Evolutionary conservation across 2,797 vertebrate genomes (phyloP), one percentile per base, ranked within the genome.

Genomic region (Galaxias olidus): DNA sequence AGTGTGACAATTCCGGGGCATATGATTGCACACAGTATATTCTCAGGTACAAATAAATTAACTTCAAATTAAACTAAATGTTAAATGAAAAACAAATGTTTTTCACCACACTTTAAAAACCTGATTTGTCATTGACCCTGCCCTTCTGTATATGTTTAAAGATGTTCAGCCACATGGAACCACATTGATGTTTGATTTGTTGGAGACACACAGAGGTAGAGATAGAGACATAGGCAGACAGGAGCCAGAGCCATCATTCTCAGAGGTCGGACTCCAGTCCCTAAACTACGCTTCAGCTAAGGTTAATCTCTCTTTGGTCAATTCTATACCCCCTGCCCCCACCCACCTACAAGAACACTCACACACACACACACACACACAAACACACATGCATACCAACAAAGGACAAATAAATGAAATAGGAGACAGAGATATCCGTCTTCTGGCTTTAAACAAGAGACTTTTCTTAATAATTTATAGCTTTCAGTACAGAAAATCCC

Each of bases 401-500:
- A 44, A 4, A n/a, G 64, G 12, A 65, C 66, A 73, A 66, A 0
- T 55, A 67, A 75, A 66, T 18, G 14, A 72, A 84, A n/a, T 72
- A 65, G 5, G 49, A 71, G n/a, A 66, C 46, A 54, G 12, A 50
- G 41, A n/a, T 10, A 52, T 50, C 44, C 49, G 69, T 72, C 43
- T 50, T 69, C 69, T 68, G 63, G 53, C 65, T 68, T 47, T 3
- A 0, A 64, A 55, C 47, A 17, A 71, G 65, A 40, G 49, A 47
- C n/a, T 15, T 69, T 63, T 56, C 15, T 40, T 59, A 54, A 49
- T 56, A 59, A 64, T 81, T 81, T 80, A 78, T 76, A 56, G 66
- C 68, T 66, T 55, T 57, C 10, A 73, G 49, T 20, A 67, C 73
- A 59, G 72, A 67, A 78, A 73, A 76, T 67, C 69, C 43, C 54